These are phyloP conservation scores for Bradypodion pumilum DNA, from an alignment of 2,797 vertebrate species.

Conservation along the genomic window DNA sequence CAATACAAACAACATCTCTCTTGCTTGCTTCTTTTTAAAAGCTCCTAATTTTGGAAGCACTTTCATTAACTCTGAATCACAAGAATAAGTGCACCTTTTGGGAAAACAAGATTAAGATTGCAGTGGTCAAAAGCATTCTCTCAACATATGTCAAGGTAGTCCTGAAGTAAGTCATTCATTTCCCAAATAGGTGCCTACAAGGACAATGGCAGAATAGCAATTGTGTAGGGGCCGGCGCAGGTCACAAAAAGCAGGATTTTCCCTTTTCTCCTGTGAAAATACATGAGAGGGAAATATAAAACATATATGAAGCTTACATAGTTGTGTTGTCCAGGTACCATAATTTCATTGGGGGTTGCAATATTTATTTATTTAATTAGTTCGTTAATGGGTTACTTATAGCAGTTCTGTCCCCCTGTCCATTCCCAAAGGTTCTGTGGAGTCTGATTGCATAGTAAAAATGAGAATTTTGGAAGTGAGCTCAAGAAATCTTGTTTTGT, in stretches of 20 bases:
- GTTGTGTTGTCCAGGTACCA: neutral
- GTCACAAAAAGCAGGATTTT: neutral
- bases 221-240: neutral
- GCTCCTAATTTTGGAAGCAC: conserved; percentile 4
- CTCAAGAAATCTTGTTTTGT: neutral
- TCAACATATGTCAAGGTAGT: neutral
- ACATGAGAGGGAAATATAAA: no score
- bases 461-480: neutral
- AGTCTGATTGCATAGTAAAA: neutral
- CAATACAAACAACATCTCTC: neutral
- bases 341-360: neutral
- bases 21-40: neutral
- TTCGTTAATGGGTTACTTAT: neutral
- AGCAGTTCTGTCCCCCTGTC: neutral
- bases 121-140: neutral
- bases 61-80: neutral
- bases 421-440: neutral
- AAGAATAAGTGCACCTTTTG: conserved; percentile 6
- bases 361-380: neutral
- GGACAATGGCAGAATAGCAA: neutral
- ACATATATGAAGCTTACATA: neutral
- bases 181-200: neutral
- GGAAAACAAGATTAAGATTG: neutral
- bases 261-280: neutral
- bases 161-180: conserved; percentile 8